These are phyloP conservation scores for Romanogobio albipinnatus DNA, from an alignment of 2,113 vertebrate species.

Conservation along the genomic window DNA sequence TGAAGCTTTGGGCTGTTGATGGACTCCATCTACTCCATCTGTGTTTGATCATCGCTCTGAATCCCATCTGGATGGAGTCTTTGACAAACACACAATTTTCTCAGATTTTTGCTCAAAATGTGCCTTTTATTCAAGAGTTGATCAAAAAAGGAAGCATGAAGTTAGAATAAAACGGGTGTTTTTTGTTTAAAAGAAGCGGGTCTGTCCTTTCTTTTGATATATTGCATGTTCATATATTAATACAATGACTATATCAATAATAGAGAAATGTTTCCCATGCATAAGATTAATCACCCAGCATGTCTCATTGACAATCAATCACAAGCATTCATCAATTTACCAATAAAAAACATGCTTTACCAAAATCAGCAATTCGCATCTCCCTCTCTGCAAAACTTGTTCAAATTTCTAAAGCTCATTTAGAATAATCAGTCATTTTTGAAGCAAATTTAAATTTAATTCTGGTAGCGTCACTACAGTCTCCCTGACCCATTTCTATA, in stretches of 20 bases:
- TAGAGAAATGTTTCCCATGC: background rate
- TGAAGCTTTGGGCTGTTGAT: no score
- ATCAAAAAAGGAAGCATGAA: no score
- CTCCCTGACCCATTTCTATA: slow-evolving; percentile 75
- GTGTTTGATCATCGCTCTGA: no score
- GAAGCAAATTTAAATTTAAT: slow-evolving; percentile 40
- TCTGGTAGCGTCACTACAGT: slow-evolving; percentile 55
- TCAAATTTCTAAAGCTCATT: background rate
- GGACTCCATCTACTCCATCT: no score
- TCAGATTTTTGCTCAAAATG: no score
- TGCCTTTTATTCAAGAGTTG: no score
- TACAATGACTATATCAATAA: background rate
- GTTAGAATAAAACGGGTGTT: no score
- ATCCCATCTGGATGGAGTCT: no score
- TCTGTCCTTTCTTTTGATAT: no score
- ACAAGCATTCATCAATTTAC: background rate
- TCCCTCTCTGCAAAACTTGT: background rate
- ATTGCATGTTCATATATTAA: no score
- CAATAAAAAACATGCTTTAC: background rate
- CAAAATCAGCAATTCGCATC: background rate
- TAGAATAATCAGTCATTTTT: slow-evolving; percentile 41
- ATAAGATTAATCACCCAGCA: background rate
- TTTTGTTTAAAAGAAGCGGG: no score
- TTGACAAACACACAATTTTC: no score
- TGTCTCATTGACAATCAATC: background rate